A percentile compares a stretch with the other conserved stretches of the same genome.
phyloP scores from a whole-genome alignment of 1,140 invertebrate genomes.

The silkworm (Bombyx mori) region DNA sequence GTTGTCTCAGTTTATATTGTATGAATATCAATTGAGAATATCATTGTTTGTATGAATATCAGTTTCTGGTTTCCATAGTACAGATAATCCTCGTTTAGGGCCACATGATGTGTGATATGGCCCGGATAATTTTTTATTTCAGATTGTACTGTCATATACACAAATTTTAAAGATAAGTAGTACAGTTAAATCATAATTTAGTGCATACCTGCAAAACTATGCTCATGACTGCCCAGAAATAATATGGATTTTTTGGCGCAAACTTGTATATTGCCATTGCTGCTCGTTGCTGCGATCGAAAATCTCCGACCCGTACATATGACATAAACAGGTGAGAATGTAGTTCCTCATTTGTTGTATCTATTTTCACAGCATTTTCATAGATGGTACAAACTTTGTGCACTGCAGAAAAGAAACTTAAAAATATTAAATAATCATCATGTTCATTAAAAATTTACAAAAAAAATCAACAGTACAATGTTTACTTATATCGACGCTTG shows the following conservation, averaged over 20 bases:
- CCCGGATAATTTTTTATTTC: too few species aligned
- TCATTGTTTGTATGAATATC: too few species aligned
- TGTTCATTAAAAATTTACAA: too few species aligned
- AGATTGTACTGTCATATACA: too few species aligned
- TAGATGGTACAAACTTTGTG: slow-evolving; percentile 91
- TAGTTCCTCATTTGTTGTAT: slow-evolving; percentile 92
- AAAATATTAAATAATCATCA: background rate
- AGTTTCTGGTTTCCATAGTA: too few species aligned
- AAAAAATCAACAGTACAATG: background rate
- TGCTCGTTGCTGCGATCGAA: slow-evolving; percentile 91
- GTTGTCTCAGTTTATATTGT: too few species aligned
- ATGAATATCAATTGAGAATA: too few species aligned
- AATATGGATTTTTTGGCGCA: slow-evolving; percentile 95
- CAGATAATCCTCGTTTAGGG: too few species aligned
- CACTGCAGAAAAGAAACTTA: slow-evolving; percentile 71
- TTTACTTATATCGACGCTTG: too few species aligned
- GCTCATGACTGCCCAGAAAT: slow-evolving; percentile 98
- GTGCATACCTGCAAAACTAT: slow-evolving; percentile 87
- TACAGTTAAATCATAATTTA: too few species aligned
- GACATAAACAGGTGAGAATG: slow-evolving; percentile 96
- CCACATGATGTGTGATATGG: too few species aligned
- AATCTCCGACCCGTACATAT: slow-evolving; percentile 91
- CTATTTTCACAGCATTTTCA: slow-evolving; percentile 87
- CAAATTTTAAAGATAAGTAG: too few species aligned
- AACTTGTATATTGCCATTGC: slow-evolving; percentile 93